A percentile compares a stretch with the other conserved stretches of the same genome.
phyloP scores from a whole-genome alignment of 2,797 vertebrate species.

The Todus mexicanus region DNA sequence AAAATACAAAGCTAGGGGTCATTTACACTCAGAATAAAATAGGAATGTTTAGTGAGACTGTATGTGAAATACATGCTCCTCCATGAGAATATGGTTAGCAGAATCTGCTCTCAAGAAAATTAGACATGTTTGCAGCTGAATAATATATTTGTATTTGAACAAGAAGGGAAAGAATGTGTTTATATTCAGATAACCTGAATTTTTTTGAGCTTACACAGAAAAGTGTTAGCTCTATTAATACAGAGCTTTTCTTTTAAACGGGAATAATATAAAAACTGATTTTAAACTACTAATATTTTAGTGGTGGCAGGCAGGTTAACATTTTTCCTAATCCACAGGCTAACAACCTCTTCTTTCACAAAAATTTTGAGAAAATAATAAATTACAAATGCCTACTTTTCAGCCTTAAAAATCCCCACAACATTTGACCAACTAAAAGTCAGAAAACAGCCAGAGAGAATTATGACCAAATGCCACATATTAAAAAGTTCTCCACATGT shows the following conservation, averaged over 20 bases:
- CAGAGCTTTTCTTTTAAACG: neutral
- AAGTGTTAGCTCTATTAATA: neutral
- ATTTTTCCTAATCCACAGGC: neutral
- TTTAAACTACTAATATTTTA: neutral
- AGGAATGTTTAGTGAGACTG: neutral
- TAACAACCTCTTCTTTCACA: neutral
- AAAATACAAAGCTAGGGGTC: neutral
- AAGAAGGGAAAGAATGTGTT: neutral
- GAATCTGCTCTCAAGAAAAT: neutral
- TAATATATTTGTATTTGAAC: neutral
- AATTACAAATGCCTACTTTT: neutral
- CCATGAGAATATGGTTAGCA: neutral
- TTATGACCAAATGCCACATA: conserved; percentile 33
- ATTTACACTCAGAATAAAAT: neutral
- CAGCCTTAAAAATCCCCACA: neutral
- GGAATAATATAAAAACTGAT: neutral
- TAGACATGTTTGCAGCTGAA: neutral
- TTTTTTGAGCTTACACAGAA: neutral
- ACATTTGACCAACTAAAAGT: neutral
- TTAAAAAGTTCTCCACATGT: conserved; percentile 18
- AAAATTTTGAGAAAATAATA: neutral
- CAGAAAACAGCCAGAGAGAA: conserved; percentile 26
- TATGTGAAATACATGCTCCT: neutral
- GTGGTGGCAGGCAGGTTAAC: neutral
- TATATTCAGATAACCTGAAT: neutral